Evolutionary conservation across 2,888 invertebrate genomes (phyloP), one percentile per base, ranked within the genome.

Genomic region (Pycnomerus fuliginosus): DNA sequence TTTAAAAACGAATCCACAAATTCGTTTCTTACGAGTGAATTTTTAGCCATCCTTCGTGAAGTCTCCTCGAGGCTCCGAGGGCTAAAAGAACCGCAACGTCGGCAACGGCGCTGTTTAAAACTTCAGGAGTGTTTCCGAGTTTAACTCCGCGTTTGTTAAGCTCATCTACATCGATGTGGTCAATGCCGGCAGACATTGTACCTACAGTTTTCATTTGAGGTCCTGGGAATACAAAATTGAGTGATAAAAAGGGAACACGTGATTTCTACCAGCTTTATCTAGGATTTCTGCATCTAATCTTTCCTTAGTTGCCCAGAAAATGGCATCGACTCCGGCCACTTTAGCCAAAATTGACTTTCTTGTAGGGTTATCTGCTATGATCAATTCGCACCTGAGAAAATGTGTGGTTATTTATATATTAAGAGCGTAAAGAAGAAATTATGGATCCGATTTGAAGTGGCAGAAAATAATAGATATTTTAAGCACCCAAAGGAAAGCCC

Each of bases 111-210:
- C 80, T 76, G 34, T 84, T 80, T n/a, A 90, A 69, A 0, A 90
- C 88, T 13, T 77, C 74, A 0, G 91, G 90, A 0, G 92, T 89
- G 60, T 88, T 84, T 0, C 91, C 91, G 1, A 94, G 73, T n/a
- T 77, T 76, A 32, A 96, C 82, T 2, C 83, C 82, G 27, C 85
- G 77, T 39, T 74, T 76, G 65, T 82, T 83, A 17, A 92, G 71
- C 62, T 83, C 90, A 0, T 73, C 70, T 1, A 87, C 55, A 64
- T 93, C 89, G n/a, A 95, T 79, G 55, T 90, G 88, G 64, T 96
- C 91, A 49, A 83, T 80, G 5, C 95, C 95, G 1, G 91, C 91
- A 0, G 92, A 88, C 84, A 90, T 86, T 1, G 90, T 84, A 0
- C 84, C 82, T 3, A 95, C 76, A 0, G 84, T 82, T 71, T 87